These are phyloP conservation scores for Castor canadensis DNA, from an alignment of 2,113 vertebrate genomes.

Conservation along the genomic window DNA sequence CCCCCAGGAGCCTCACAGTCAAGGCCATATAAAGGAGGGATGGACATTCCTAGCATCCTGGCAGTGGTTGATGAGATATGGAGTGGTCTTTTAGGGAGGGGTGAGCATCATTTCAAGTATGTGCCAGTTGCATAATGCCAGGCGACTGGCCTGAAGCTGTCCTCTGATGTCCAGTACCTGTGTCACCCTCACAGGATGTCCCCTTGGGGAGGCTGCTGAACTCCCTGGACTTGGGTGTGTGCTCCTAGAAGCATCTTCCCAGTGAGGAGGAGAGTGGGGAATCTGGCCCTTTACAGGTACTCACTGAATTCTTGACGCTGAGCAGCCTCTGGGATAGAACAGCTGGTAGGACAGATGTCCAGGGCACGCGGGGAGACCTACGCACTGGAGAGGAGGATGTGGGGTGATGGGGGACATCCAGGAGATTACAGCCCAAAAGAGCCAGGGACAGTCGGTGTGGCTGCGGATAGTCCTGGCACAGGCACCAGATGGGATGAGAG, in stretches of 20 bases:
- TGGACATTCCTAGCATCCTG: neutral
- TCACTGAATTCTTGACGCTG: neutral
- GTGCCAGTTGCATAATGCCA: accelerated
- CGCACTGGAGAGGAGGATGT: neutral
- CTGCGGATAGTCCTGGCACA: neutral
- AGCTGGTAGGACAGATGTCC: neutral
- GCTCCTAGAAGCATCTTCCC: neutral
- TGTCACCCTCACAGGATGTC: neutral
- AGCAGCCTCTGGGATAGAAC: neutral
- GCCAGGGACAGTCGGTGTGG: neutral
- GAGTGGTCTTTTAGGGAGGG: too few relatives aligned
- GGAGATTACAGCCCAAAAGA: neutral
- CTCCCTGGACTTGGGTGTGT: neutral
- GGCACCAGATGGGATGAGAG: neutral
- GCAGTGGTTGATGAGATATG: accelerated
- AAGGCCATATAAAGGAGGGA: too few relatives aligned
- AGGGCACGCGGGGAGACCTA: neutral
- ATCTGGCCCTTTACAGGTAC: neutral
- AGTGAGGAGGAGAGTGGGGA: neutral
- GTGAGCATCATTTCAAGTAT: neutral
- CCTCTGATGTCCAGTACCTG: neutral
- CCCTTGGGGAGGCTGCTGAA: neutral
- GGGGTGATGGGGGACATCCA: neutral
- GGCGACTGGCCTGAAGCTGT: neutral
- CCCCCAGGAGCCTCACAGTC: neutral